Evolutionary conservation across 2,113 vertebrate species (phyloP).

Genomic region (Thunnus thynnus): DNA sequence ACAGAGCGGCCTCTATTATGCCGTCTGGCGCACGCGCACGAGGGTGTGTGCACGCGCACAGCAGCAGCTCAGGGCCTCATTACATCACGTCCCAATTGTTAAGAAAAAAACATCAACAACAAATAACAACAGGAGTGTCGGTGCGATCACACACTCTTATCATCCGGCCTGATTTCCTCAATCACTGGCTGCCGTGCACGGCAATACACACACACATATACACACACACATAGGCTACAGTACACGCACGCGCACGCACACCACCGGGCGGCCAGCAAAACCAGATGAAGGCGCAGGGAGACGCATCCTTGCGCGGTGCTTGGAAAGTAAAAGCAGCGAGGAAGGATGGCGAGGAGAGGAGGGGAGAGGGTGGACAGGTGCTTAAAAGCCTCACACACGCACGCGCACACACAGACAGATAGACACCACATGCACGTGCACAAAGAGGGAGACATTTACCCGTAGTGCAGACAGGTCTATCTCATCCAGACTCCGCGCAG

Average conservation of each 20-base stretch:
- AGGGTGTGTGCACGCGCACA: slow-evolving; percentile 23
- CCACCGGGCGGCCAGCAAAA: slow-evolving; percentile 5
- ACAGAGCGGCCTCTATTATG: slow-evolving; percentile 55
- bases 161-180: slow-evolving; percentile 48
- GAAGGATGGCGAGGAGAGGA: neutral
- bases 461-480: slow-evolving; percentile 96
- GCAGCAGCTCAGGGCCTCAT: slow-evolving; percentile 57
- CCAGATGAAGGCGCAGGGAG: slow-evolving; percentile 35
- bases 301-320: slow-evolving; percentile 32
- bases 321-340: neutral
- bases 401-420: slow-evolving; percentile 20
- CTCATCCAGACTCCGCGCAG: slow-evolving; percentile 96
- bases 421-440: slow-evolving; percentile 5
- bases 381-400: slow-evolving; percentile 12
- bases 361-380: slow-evolving; percentile 50
- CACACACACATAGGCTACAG: neutral
- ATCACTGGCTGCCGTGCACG: slow-evolving; percentile 43
- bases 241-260: slow-evolving; percentile 32
- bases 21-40: slow-evolving; percentile 51
- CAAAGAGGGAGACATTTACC: slow-evolving; percentile 83
- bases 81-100: slow-evolving; percentile 72
- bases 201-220: neutral
- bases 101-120: slow-evolving; percentile 59
- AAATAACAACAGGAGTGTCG: slow-evolving; percentile 37
- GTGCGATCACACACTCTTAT: slow-evolving; percentile 11